phyloP scores from a whole-genome alignment of 2,797 vertebrate genomes.

The Sus cebifrons region DNA sequence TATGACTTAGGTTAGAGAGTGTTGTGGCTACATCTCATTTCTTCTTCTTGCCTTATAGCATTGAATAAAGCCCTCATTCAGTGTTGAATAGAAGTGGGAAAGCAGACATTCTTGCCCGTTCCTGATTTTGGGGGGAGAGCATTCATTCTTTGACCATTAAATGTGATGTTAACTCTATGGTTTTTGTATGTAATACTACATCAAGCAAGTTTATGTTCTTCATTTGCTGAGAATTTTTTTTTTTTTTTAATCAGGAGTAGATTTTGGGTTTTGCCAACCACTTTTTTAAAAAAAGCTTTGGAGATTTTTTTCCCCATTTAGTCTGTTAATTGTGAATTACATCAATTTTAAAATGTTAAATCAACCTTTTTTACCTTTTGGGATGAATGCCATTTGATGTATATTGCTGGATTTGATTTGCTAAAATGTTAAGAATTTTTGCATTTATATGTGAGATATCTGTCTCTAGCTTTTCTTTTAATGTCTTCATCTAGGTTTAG shows the following conservation, averaged over 20 bases:
- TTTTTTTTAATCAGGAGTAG: background rate
- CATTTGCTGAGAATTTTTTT: background rate
- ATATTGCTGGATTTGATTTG: background rate
- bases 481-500: background rate
- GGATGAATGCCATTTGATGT: background rate
- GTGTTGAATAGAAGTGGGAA: background rate
- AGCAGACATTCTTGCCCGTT: background rate
- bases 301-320: background rate
- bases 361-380: background rate
- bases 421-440: background rate
- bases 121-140: background rate
- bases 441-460: background rate
- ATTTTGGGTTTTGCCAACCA: background rate
- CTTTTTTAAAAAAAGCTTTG: background rate
- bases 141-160: background rate
- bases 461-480: background rate
- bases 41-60: background rate
- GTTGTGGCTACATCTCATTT: background rate
- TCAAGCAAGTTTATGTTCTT: background rate
- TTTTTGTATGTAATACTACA: background rate
- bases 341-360: background rate
- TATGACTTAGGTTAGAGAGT: no score
- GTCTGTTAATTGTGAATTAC: background rate
- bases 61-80: background rate
- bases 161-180: background rate